Conservation (phyloP, 2,113 vertebrate species). For the Eptesicus fuscus region DNA sequence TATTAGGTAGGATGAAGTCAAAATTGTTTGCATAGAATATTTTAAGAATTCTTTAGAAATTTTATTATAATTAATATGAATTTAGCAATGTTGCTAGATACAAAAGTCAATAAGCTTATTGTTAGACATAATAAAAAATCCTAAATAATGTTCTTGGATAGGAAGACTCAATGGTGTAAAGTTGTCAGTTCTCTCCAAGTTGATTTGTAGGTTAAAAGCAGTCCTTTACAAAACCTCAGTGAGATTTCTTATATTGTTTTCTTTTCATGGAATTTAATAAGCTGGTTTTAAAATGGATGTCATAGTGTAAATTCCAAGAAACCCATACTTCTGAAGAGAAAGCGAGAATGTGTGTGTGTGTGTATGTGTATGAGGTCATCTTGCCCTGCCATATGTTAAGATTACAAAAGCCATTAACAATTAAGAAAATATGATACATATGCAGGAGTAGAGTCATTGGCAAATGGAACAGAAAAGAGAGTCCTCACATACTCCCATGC, state of each 20-base stretch:
- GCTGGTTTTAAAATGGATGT: neutral
- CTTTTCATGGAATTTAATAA: neutral
- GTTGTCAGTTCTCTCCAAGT: neutral
- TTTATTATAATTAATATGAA: neutral
- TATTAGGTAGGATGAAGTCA: no score
- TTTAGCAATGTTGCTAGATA: neutral
- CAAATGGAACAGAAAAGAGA: neutral
- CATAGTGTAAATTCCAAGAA: neutral
- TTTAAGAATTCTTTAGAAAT: neutral
- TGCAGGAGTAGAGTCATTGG: neutral
- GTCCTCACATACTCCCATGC: neutral
- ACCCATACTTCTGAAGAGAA: neutral
- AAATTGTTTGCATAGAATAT: neutral
- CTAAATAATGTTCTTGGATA: neutral
- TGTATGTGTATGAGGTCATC: neutral
- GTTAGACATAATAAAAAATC: neutral
- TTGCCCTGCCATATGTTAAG: neutral
- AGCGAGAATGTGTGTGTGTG: neutral
- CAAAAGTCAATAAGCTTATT: conserved; percentile 13
- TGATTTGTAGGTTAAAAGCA: neutral
- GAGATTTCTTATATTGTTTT: neutral
- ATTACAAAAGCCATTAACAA: neutral
- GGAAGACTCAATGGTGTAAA: neutral
- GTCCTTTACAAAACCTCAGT: neutral
- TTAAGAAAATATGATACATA: neutral